Conservation (phyloP, 2,888 invertebrate species). For the Troides oblongomaculatus region DNA sequence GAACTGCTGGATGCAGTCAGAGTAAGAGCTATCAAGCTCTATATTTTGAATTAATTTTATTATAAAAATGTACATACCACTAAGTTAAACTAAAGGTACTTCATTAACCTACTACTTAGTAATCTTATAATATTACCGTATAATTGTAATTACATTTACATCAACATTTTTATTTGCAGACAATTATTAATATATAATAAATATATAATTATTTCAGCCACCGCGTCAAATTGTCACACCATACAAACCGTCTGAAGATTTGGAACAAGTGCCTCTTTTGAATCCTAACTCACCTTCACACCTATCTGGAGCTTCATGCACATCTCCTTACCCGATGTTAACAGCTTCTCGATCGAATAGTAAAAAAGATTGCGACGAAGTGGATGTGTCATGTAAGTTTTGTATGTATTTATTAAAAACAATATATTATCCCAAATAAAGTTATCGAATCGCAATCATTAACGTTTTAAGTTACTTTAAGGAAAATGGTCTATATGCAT, state of each 20-base stretch:
- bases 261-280: conserved; percentile 84
- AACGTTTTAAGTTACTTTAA: no score
- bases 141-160: neutral
- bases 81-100: no score
- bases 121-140: no score
- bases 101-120: no score
- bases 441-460: no score
- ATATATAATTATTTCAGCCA: conserved; percentile 77
- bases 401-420: neutral
- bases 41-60: no score
- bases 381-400: conserved; percentile 50
- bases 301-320: conserved; percentile 53
- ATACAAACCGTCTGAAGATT: conserved; percentile 92
- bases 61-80: no score
- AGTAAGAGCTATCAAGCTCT: no score
- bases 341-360: conserved; percentile 33
- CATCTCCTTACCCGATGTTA: conserved; percentile 60
- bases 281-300: conserved; percentile 78
- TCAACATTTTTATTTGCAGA: neutral
- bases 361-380: conserved; percentile 46
- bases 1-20: no score
- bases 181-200: neutral
- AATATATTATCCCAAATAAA: no score
- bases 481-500: no score
- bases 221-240: conserved; percentile 94